A percentile compares a stretch with the other conserved stretches of the same genome.
phyloP scores from a whole-genome alignment of 2,797 vertebrate species.

The Pachyuromys duprasi region DNA sequence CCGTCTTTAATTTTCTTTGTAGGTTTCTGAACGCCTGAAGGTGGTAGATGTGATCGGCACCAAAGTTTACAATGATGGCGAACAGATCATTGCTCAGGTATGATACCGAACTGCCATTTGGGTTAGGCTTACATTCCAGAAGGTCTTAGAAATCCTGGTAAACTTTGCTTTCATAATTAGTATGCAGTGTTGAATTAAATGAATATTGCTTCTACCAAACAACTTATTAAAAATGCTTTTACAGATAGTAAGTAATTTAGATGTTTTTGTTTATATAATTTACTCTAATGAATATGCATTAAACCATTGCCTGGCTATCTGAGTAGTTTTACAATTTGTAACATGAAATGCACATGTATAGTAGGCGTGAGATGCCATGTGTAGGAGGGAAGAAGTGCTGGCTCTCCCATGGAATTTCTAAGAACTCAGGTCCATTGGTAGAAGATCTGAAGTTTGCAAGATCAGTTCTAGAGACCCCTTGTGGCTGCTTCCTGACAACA shows the following conservation, averaged over 20 bases:
- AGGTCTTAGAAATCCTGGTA: not conserved
- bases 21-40: constrained; percentile 99
- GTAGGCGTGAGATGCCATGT: constrained; percentile 1
- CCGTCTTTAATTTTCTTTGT: constrained; percentile 73
- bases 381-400: not conserved
- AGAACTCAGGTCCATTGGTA: not conserved
- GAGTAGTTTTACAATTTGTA: constrained; percentile 10
- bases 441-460: not conserved
- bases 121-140: constrained; percentile 9
- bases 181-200: constrained; percentile 45
- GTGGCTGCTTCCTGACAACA: not conserved
- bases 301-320: constrained; percentile 59
- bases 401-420: not conserved
- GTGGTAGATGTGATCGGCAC: constrained; percentile 98
- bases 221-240: constrained; percentile 53
- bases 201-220: constrained; percentile 22
- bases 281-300: constrained; percentile 32
- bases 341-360: not conserved
- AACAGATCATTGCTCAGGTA: constrained; percentile 99
- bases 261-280: constrained; percentile 54
- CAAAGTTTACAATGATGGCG: constrained; percentile 94
- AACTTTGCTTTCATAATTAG: constrained; percentile 27
- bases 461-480: not conserved
- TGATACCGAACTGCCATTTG: constrained; percentile 3
- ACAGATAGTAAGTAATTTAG: constrained; percentile 23